Conservation (phyloP, 2,888 invertebrate species). For the Glomeris marginata region DNA sequence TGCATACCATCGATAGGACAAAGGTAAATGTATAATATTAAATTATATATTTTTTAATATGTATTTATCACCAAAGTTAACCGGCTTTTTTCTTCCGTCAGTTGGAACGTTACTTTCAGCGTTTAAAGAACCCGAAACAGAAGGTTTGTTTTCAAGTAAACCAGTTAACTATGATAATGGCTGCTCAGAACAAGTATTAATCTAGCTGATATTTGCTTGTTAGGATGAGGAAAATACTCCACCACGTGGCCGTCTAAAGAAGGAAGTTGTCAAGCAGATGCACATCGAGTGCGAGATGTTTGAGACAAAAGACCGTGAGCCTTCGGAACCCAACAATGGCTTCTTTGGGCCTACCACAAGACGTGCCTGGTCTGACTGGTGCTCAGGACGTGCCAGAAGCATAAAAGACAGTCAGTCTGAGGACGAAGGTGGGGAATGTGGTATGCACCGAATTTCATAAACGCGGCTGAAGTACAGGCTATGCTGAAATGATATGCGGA, state of each 20-base stretch:
- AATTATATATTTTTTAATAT: not conserved
- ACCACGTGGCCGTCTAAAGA: conserved; percentile 14
- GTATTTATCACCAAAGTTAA: not conserved
- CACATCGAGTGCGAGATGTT: conserved; percentile 19
- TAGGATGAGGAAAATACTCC: conserved; percentile 21
- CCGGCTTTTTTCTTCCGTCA: conserved; percentile 17
- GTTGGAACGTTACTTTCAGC: conserved; percentile 82
- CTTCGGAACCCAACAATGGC: conserved; percentile 15
- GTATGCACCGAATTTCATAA: not conserved
- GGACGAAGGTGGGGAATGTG: conserved; percentile 15
- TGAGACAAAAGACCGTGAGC: conserved; percentile 19
- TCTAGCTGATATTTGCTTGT: not conserved
- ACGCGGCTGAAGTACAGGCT: not conserved
- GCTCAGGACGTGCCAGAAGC: conserved; percentile 21
- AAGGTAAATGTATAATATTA: conserved; percentile 35
- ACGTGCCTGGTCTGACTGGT: conserved; percentile 59
- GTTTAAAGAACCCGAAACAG: conserved; percentile 71
- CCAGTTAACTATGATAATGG: not conserved
- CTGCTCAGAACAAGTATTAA: conserved; percentile 6
- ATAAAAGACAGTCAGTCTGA: conserved; percentile 10
- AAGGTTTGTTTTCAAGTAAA: conserved; percentile 25
- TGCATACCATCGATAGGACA: conserved; percentile 94
- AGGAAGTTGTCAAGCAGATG: conserved; percentile 15
- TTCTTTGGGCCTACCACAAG: conserved; percentile 51
- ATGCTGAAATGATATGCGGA: no score